Evolutionary conservation across 2,888 invertebrate genomes (phyloP).

Genomic region (Melanostoma scalare): DNA sequence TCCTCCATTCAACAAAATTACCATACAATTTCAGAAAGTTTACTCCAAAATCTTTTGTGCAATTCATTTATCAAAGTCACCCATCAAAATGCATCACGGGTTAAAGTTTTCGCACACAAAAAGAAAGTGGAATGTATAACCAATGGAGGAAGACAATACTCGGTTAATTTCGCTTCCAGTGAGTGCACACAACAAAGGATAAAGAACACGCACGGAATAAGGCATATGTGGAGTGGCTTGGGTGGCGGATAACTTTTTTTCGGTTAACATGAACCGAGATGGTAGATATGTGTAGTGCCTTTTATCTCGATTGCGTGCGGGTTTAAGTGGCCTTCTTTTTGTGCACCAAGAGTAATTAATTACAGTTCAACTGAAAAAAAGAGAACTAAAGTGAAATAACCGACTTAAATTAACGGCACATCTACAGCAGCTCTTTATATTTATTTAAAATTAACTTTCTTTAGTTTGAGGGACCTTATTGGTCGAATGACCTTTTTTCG

Average conservation of each 20-base stretch:
- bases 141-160: slow-evolving; percentile 50
- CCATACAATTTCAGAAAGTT: slow-evolving; percentile 10
- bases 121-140: slow-evolving; percentile 1
- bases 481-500: slow-evolving; percentile 86
- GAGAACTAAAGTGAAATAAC: slow-evolving; percentile 25
- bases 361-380: slow-evolving; percentile 26
- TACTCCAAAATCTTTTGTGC: slow-evolving; percentile 23
- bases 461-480: slow-evolving; percentile 82
- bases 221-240: slow-evolving; percentile 14
- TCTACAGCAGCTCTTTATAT: slow-evolving; percentile 9
- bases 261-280: too few relatives aligned
- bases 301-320: slow-evolving; percentile 25
- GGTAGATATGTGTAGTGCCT: neutral
- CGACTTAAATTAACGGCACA: slow-evolving; percentile 35
- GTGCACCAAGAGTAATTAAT: slow-evolving; percentile 37
- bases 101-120: neutral
- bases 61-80: neutral
- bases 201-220: slow-evolving; percentile 10
- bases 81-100: slow-evolving; percentile 14
- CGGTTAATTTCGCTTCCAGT: slow-evolving; percentile 59
- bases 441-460: slow-evolving; percentile 81
- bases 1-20: slow-evolving; percentile 18
- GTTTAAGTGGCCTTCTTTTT: slow-evolving; percentile 16
- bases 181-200: slow-evolving; percentile 30
- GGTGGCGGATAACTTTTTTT: slow-evolving; percentile 1